A percentile compares a stretch with the other conserved stretches of the same genome.
Evolutionary conservation across 2,797 vertebrate species (phyloP).

Genomic region (Caiman crocodilus): DNA sequence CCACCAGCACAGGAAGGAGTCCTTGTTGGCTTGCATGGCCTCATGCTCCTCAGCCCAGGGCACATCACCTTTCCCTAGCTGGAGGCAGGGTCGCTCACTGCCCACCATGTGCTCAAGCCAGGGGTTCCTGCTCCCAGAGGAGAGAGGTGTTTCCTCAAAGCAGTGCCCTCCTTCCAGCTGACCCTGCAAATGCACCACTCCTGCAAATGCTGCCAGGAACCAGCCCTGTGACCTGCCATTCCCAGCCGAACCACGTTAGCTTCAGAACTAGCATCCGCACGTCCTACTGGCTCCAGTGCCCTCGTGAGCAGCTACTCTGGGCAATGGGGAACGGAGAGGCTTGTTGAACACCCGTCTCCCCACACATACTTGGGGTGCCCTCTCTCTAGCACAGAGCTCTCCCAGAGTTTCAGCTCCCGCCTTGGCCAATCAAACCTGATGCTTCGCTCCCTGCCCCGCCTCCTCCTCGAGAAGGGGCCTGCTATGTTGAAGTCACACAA

Average conservation of each 20-base stretch:
- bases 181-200: not conserved
- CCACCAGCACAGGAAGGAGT: not conserved
- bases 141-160: not conserved
- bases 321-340: too few species aligned
- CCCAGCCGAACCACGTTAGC: fast-evolving
- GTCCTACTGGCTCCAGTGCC: not conserved
- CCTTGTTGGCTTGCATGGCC: not conserved
- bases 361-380: not conserved
- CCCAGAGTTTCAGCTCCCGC: not conserved
- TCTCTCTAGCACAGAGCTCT: not conserved
- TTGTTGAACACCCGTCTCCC: not conserved
- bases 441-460: not conserved
- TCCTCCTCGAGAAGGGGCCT: not conserved
- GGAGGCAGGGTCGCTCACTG: not conserved
- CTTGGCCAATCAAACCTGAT: not conserved
- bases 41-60: not conserved
- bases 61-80: not conserved
- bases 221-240: too few species aligned
- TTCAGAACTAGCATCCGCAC: not conserved
- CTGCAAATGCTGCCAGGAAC: not conserved
- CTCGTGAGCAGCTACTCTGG: not conserved
- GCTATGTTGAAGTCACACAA: not conserved
- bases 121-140: not conserved
- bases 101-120: not conserved
- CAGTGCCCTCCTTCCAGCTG: not conserved